A percentile compares a stretch with the other conserved stretches of the same genome.
phyloP scores from a whole-genome alignment of 1,140 invertebrate species.

The Ooceraea biroi region DNA sequence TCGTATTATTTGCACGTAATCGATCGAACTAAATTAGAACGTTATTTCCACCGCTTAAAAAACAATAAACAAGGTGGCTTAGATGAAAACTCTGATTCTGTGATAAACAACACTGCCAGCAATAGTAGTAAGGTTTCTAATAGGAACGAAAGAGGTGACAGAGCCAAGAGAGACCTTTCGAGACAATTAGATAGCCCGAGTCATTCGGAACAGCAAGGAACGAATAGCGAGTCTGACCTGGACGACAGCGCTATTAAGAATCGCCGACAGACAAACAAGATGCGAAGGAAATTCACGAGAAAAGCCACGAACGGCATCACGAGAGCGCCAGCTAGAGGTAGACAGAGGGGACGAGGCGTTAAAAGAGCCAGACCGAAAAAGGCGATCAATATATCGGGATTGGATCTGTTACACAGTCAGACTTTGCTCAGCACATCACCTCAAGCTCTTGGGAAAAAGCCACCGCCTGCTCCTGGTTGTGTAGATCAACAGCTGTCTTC shows the following conservation, averaged over 20 bases:
- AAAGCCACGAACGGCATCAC: constrained; percentile 83
- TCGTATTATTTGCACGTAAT: constrained; percentile 99
- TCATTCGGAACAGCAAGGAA: constrained; percentile 80
- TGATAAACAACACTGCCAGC: constrained; percentile 86
- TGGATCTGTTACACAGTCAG: constrained; percentile 96
- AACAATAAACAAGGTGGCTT: constrained; percentile 93
- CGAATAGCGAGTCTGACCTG: constrained; percentile 82
- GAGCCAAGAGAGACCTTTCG: constrained; percentile 84
- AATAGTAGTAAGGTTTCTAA: constrained; percentile 81
- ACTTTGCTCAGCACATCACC: constrained; percentile 94
- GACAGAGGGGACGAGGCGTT: constrained; percentile 85
- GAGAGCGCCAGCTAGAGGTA: constrained; percentile 80
- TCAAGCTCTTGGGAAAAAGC: constrained; percentile 89
- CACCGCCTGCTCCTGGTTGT: constrained; percentile 94
- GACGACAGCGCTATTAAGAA: constrained; percentile 79
- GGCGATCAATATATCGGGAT: constrained; percentile 91
- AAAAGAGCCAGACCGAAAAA: constrained; percentile 89
- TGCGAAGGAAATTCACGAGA: constrained; percentile 84
- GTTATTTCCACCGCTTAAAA: constrained; percentile 97
- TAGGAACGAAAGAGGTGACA: constrained; percentile 80
- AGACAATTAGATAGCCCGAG: constrained; percentile 83
- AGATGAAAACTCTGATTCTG: constrained; percentile 85
- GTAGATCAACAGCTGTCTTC: constrained; percentile 95
- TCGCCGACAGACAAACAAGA: constrained; percentile 81
- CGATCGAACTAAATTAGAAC: constrained; percentile 97